Evolutionary conservation across 2,888 invertebrate genomes (phyloP).

Genomic region (Dichetophora obliterata): DNA sequence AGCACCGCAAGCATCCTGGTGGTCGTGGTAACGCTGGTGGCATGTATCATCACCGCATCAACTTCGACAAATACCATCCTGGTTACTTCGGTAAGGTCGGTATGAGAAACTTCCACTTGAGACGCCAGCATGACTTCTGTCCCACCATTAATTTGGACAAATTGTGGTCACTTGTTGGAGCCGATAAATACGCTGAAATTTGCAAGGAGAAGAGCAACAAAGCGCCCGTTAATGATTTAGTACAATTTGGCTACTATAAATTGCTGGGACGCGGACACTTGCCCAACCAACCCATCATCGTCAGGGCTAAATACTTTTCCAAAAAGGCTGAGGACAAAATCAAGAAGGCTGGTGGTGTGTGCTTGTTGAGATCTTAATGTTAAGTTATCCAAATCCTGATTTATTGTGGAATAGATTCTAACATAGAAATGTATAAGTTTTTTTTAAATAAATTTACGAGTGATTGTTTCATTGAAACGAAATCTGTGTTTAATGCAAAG

Average conservation of each 20-base stretch:
- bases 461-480: too few relatives aligned
- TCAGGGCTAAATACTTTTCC: too few relatives aligned
- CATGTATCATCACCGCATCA: conserved; percentile 99
- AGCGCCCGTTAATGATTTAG: conserved; percentile 97
- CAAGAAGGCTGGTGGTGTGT: too few relatives aligned
- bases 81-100: conserved; percentile 99
- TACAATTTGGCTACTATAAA: conserved; percentile 95
- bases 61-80: conserved; percentile 99
- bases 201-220: conserved; percentile 85
- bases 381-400: too few relatives aligned
- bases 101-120: conserved; percentile 98
- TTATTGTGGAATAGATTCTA: too few relatives aligned
- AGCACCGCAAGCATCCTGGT: conserved; percentile 99
- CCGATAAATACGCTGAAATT: conserved; percentile 88
- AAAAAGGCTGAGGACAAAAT: too few relatives aligned
- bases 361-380: too few relatives aligned
- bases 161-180: conserved; percentile 95
- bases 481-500: too few relatives aligned
- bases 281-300: too few relatives aligned
- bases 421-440: too few relatives aligned
- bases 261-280: too few relatives aligned
- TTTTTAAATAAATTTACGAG: too few relatives aligned
- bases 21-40: conserved; percentile 99
- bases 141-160: conserved; percentile 96
- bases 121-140: conserved; percentile 91